phyloP scores from a whole-genome alignment of 2,888 invertebrate species.

The Melipona beecheii region DNA sequence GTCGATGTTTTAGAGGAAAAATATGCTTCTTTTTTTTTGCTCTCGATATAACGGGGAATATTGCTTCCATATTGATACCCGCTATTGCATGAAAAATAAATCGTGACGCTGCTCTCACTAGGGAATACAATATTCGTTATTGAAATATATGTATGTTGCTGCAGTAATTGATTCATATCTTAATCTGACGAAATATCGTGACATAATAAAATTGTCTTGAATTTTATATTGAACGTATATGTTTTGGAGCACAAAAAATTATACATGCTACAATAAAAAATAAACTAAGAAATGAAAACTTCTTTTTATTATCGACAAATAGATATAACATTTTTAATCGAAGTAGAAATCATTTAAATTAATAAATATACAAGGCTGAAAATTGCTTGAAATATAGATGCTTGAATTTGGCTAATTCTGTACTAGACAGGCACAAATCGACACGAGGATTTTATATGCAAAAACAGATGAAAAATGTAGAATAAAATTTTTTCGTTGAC shows the following conservation, averaged over 20 bases:
- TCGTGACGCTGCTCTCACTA: conserved; percentile 23
- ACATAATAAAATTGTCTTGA: background rate
- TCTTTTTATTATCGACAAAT: background rate
- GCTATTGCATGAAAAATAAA: conserved; percentile 48
- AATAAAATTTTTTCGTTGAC: no score
- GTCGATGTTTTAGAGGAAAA: conserved; percentile 12
- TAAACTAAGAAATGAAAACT: background rate
- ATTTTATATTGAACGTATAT: background rate
- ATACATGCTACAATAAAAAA: background rate
- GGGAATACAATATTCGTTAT: conserved; percentile 1
- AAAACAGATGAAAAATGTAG: no score
- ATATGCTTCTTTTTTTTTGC: background rate
- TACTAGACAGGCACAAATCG: no score
- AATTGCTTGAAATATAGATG: no score
- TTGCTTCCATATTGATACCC: conserved; percentile 24
- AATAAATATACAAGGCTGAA: no score
- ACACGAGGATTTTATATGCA: no score
- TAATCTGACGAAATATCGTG: background rate
- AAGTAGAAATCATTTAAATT: no score
- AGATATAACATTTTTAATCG: background rate
- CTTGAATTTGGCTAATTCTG: no score
- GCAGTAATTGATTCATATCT: conserved; percentile 11
- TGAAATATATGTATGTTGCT: background rate
- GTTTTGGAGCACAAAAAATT: background rate
- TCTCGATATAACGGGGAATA: conserved; percentile 14